phyloP scores from a whole-genome alignment of 2,888 invertebrate genomes.

The Phyto melanocephala region DNA sequence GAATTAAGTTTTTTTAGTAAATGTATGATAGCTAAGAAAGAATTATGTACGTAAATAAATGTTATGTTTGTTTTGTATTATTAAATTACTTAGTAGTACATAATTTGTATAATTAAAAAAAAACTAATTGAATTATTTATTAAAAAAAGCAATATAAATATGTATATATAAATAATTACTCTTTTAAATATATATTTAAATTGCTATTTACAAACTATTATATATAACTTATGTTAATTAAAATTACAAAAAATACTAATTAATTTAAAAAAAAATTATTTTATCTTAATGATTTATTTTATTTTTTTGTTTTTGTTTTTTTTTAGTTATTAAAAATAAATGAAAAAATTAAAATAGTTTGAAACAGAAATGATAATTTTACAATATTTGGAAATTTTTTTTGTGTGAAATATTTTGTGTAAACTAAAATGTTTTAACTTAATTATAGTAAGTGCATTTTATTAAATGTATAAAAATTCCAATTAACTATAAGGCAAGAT shows the following conservation, averaged over 20 bases:
- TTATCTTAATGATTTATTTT: too few species aligned
- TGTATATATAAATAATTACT: conserved; percentile 15
- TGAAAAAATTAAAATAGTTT: not conserved
- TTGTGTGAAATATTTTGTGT: not conserved
- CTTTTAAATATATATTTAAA: not conserved
- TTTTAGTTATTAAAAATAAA: not conserved
- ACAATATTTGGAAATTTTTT: not conserved
- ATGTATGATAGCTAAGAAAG: conserved; percentile 24
- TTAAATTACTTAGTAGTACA: conserved; percentile 17
- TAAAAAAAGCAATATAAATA: conserved; percentile 10
- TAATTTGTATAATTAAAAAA: conserved; percentile 25
- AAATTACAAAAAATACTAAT: conserved; percentile 14
- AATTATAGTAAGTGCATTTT: not conserved
- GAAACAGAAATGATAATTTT: not conserved
- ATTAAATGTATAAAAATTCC: conserved; percentile 12
- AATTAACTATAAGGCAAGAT: conserved; percentile 46
- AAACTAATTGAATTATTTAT: not conserved
- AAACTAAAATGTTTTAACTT: not conserved
- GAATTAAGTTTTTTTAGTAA: conserved; percentile 30
- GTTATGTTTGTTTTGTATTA: not conserved
- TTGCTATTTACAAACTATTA: conserved; percentile 55
- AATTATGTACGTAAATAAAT: conserved; percentile 36
- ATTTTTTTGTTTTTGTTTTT: too few species aligned
- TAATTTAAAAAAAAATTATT: conserved; percentile 16
- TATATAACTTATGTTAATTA: conserved; percentile 32